Percentiles rank a stretch among this genome's conserved stretches.
These are phyloP conservation scores for Platichthys stellatus DNA, from an alignment of 2,113 vertebrate species.

Conservation along the genomic window DNA sequence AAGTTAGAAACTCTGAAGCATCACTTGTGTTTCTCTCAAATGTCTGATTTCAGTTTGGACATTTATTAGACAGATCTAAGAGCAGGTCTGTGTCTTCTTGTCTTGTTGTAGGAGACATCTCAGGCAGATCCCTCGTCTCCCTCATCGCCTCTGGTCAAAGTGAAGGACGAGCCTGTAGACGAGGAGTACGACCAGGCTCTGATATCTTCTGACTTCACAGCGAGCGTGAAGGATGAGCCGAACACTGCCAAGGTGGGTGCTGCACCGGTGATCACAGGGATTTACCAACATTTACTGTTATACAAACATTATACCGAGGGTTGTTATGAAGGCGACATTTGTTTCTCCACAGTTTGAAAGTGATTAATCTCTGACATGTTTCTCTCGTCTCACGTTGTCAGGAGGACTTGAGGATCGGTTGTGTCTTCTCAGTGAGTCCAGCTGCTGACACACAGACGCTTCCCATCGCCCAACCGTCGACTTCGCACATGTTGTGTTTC, in stretches of 20 bases:
- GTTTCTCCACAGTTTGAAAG: too few relatives aligned
- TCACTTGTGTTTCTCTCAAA: too few relatives aligned
- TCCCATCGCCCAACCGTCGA: conserved; percentile 37
- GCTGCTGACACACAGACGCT: conserved; percentile 9
- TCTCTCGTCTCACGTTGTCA: conserved; percentile 52
- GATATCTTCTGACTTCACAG: conserved; percentile 82
- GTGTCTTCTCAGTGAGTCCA: conserved; percentile 93
- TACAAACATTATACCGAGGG: too few relatives aligned
- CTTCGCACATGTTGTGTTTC: conserved; percentile 89
- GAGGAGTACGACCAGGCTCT: conserved; percentile 93
- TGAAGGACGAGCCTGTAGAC: conserved; percentile 96
- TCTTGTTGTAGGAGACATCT: conserved; percentile 17
- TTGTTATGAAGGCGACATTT: too few relatives aligned
- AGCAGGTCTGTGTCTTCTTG: background rate
- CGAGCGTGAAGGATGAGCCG: conserved; percentile 93
- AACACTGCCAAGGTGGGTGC: conserved; percentile 82
- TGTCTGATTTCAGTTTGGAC: background rate
- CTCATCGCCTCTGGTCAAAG: conserved; percentile 86
- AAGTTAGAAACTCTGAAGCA: background rate
- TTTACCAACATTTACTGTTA: background rate
- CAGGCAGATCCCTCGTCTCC: conserved; percentile 73
- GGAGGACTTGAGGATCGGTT: conserved; percentile 95
- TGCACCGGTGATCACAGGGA: background rate
- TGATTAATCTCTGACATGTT: background rate
- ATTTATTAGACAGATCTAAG: background rate